phyloP scores from a whole-genome alignment of 2,113 vertebrate species.

The Pica pica region DNA sequence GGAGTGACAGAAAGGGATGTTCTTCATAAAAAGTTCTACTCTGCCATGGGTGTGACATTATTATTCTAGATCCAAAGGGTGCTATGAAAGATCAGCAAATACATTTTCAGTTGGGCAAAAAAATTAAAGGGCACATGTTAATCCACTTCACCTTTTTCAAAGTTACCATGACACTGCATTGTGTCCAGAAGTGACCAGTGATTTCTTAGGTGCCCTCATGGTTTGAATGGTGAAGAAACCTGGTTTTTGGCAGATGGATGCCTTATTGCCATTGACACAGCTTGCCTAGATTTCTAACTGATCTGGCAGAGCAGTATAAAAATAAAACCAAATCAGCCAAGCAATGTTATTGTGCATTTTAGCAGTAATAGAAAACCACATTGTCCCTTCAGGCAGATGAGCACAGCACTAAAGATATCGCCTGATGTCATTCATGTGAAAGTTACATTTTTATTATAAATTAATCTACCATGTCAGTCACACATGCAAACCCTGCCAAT shows the following conservation, averaged over 20 bases:
- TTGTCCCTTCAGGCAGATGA: slow-evolving; percentile 5
- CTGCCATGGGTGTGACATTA: neutral
- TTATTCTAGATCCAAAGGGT: neutral
- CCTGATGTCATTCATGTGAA: neutral
- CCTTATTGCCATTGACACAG: neutral
- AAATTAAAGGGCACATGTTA: neutral
- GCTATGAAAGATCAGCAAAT: neutral
- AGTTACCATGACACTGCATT: neutral
- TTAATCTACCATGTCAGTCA: slow-evolving; percentile 3
- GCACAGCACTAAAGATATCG: neutral
- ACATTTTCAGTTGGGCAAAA: neutral
- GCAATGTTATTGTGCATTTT: neutral
- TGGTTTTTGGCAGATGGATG: neutral
- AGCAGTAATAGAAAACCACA: neutral
- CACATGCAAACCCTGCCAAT: neutral
- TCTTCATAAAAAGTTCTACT: neutral
- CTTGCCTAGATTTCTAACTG: neutral
- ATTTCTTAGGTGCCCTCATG: neutral
- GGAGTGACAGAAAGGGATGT: neutral
- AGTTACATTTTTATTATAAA: slow-evolving; percentile 5
- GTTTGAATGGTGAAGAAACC: neutral
- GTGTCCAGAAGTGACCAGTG: neutral
- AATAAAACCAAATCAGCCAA: neutral
- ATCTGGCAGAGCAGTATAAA: neutral
- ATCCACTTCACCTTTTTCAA: neutral